phyloP scores from a whole-genome alignment of 2,113 vertebrate species.

The Chamaea fasciata region DNA sequence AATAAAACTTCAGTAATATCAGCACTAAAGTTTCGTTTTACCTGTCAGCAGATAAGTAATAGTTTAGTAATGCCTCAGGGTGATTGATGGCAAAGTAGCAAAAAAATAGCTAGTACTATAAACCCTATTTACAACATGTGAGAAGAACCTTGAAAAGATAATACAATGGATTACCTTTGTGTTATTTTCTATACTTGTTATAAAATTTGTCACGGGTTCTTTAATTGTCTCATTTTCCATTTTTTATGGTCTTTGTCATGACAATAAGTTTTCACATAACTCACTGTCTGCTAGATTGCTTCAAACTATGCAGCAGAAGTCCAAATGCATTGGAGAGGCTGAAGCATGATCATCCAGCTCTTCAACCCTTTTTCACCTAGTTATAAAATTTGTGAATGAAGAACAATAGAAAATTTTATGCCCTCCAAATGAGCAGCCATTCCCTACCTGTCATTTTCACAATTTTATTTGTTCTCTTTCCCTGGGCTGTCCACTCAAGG shows the following conservation, averaged over 20 bases:
- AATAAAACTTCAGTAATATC: constrained; percentile 48
- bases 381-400: constrained; percentile 6
- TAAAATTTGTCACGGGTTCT: constrained; percentile 50
- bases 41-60: constrained; percentile 50
- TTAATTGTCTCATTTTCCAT: constrained; percentile 57
- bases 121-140: constrained; percentile 49
- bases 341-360: neutral
- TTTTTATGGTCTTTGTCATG: constrained; percentile 59
- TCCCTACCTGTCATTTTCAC: neutral
- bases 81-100: constrained; percentile 19
- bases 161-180: constrained; percentile 56
- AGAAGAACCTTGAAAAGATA: constrained; percentile 50
- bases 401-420: neutral
- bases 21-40: constrained; percentile 41
- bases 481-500: neutral
- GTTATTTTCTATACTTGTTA: constrained; percentile 59
- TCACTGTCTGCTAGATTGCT: neutral
- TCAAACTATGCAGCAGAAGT: neutral
- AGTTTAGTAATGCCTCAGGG: constrained; percentile 37
- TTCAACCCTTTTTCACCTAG: constrained; percentile 14
- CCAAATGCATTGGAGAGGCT: neutral
- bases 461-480: neutral
- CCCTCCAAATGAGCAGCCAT: neutral
- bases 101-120: constrained; percentile 53
- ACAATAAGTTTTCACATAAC: constrained; percentile 61